Conservation (phyloP, 2,888 invertebrate species). For the Sinopyrophorus schimmeli region DNA sequence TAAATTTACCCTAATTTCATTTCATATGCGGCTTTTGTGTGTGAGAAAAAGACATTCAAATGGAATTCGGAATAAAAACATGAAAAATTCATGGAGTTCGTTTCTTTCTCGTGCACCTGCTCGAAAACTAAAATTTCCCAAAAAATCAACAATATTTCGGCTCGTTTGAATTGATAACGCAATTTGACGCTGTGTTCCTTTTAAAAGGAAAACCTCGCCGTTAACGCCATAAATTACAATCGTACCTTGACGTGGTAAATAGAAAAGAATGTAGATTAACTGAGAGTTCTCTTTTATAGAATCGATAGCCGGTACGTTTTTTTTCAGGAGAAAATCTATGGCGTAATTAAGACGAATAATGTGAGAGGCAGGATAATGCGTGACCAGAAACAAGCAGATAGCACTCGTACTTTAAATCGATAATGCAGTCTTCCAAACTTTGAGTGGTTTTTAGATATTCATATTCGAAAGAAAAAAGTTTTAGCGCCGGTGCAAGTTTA, state of each 20-base stretch:
- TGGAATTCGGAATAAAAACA: conserved; percentile 2
- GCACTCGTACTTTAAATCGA: conserved; percentile 20
- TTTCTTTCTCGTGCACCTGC: no score
- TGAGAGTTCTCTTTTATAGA: no score
- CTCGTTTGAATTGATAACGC: no score
- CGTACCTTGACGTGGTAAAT: no score
- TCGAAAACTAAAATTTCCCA: no score
- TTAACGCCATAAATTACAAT: no score
- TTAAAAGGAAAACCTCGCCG: no score
- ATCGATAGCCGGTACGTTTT: no score
- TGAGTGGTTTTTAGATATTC: no score
- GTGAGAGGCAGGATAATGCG: conserved; percentile 28
- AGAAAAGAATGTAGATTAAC: no score
- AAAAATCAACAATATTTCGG: no score
- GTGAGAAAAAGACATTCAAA: conserved; percentile 1
- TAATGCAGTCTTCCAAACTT: conserved; percentile 22
- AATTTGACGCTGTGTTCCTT: no score
- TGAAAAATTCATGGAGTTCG: conserved; percentile 11
- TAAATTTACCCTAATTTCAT: conserved; percentile 9
- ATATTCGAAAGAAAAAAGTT: conserved; percentile 35
- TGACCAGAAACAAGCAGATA: conserved; percentile 23
- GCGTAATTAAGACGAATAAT: conserved; percentile 39
- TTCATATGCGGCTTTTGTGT: conserved; percentile 1
- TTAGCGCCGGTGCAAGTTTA: conserved; percentile 38
- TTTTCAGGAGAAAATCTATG: conserved; percentile 36